These are phyloP conservation scores for Ornithorhynchus anatinus DNA, from an alignment of 2,113 vertebrate species.

Conservation along the genomic window DNA sequence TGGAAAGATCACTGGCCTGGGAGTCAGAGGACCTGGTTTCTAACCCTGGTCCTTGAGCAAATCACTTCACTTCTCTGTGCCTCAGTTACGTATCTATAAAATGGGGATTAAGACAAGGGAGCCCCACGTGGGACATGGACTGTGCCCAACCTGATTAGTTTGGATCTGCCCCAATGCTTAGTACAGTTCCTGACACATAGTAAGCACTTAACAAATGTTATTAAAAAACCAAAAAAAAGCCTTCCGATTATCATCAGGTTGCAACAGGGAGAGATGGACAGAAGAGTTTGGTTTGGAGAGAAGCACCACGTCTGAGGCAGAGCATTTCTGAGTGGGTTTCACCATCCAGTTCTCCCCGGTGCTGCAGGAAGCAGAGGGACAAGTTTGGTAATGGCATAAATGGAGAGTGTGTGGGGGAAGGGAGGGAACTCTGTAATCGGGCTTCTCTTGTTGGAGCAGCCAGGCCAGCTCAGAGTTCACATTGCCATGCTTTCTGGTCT, in stretches of 20 bases:
- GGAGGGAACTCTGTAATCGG: neutral
- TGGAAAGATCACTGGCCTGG: too few species aligned
- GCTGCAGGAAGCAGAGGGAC: neutral
- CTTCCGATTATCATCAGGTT: constrained; percentile 31
- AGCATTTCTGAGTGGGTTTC: neutral
- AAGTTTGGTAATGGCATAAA: neutral
- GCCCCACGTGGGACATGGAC: too few species aligned
- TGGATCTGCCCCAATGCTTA: too few species aligned
- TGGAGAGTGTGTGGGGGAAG: neutral
- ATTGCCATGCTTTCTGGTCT: neutral
- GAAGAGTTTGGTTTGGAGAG: constrained; percentile 12
- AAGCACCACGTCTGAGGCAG: neutral
- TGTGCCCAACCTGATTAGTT: too few species aligned
- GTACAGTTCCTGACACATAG: too few species aligned
- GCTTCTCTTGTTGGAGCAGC: neutral
- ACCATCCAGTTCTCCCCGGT: neutral
- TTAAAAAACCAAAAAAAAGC: too few species aligned
- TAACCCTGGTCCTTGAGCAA: too few species aligned
- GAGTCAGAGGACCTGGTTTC: too few species aligned
- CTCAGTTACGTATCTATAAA: too few species aligned
- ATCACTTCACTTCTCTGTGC: too few species aligned
- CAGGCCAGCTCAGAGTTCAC: neutral
- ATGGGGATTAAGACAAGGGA: too few species aligned
- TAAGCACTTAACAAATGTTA: too few species aligned
- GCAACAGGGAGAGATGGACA: constrained; percentile 6